Evolutionary conservation across 2,888 invertebrate species (phyloP), one percentile per base, ranked within the genome.

Genomic region (Dicyrtoma fusca): DNA sequence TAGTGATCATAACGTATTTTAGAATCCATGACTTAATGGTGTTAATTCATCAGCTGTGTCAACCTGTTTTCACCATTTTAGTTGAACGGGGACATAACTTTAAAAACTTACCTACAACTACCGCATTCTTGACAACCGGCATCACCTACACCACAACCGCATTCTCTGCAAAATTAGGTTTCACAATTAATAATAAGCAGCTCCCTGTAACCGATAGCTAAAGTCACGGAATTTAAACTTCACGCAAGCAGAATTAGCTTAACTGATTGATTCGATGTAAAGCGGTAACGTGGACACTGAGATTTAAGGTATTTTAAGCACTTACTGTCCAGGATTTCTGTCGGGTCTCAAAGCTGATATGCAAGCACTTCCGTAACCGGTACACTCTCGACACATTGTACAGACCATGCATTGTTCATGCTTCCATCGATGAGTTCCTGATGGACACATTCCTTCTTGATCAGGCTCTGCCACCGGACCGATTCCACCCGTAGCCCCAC

Each of bases 61-160:
- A n/a, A n/a, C n/a, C n/a, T n/a, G n/a, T n/a, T n/a, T n/a, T n/a
- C n/a, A n/a, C n/a, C n/a, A n/a, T n/a, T n/a, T n/a, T n/a, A n/a
- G n/a, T n/a, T n/a, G n/a, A n/a, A n/a, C n/a, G n/a, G n/a, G n/a
- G n/a, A n/a, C n/a, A n/a, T n/a, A n/a, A n/a, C n/a, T n/a, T n/a
- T 34, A 5, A 34, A 34, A 5, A 5, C 34, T 3, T 34, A 34
- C 34, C 34, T 34, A 34, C 34, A 34, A 45, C 93, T 89, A 1
- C 97, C 97, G 84, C 98, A 98, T 76, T 91, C 90, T 0, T 91
- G 89, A 82, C 97, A 97, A 0, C 97, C 97, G 69, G 95, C 92
- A 83, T 97, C 96, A 0, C 97, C 97, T 83, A 93, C 92, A 1
- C 97, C 97, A 85, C 97, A 97, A 0, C 95, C 95, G 84, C 97